These are phyloP conservation scores for Tachyglossus aculeatus DNA, from an alignment of 2,797 vertebrate species.

Conservation along the genomic window DNA sequence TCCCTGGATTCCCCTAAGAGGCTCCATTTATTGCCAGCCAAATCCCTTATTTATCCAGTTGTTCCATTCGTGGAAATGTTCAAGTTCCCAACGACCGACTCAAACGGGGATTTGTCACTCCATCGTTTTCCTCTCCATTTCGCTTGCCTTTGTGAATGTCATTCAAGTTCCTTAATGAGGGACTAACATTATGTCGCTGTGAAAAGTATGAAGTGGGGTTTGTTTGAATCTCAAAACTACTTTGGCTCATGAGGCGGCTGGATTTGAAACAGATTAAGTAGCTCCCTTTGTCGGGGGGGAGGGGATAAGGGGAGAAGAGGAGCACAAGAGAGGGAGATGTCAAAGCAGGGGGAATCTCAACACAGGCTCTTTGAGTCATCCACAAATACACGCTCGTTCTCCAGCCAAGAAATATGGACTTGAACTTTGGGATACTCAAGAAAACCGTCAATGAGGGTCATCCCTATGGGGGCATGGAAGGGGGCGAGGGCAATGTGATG, in stretches of 20 bases:
- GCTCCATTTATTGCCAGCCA: background rate
- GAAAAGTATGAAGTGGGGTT: constrained; percentile 4
- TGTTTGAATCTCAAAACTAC: constrained; percentile 9
- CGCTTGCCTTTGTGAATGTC: background rate
- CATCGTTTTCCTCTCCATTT: background rate
- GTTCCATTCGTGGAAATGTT: background rate
- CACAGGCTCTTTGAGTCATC: too few species aligned
- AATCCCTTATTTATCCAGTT: background rate
- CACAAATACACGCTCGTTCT: too few species aligned
- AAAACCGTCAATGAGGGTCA: too few species aligned
- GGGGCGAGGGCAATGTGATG: too few species aligned
- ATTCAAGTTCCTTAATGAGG: background rate
- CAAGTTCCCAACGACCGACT: background rate
- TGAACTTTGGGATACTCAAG: too few species aligned
- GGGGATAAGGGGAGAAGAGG: background rate
- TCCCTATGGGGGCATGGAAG: too few species aligned
- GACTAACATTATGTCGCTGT: background rate
- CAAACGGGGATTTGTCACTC: background rate
- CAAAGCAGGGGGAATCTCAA: too few species aligned
- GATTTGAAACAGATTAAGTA: constrained; percentile 1
- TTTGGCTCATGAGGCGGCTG: background rate
- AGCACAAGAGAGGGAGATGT: too few species aligned
- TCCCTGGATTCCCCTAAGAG: constrained; percentile 19
- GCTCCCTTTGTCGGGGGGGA: background rate
- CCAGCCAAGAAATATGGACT: too few species aligned